Evolutionary conservation across 1,140 invertebrate genomes (phyloP).

Genomic region (Rhyzopertha dominica): DNA sequence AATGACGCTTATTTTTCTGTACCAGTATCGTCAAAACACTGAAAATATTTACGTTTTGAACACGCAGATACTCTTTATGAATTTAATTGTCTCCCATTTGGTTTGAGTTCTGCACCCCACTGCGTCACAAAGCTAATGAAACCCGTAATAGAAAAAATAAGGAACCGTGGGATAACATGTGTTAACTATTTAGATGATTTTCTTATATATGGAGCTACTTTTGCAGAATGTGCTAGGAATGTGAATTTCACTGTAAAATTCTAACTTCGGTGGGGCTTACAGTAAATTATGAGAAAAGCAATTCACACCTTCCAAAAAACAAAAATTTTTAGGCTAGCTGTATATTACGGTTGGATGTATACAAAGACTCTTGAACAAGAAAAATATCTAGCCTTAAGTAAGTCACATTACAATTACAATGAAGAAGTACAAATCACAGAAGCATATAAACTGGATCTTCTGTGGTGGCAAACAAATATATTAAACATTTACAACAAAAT

Average conservation of each 20-base stretch:
- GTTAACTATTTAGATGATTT: conserved; percentile 37
- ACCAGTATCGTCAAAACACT: too few relatives aligned
- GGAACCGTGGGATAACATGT: conserved; percentile 15
- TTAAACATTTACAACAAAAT: conserved; percentile 17
- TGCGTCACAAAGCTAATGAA: conserved; percentile 31
- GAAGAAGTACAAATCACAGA: not conserved
- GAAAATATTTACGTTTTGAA: conserved; percentile 33
- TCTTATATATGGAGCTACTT: conserved; percentile 23
- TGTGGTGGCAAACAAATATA: conserved; percentile 33
- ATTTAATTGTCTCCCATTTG: conserved; percentile 27
- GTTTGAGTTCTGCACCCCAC: conserved; percentile 18
- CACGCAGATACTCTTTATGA: conserved; percentile 23
- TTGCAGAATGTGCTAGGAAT: conserved; percentile 10
- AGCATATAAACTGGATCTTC: conserved; percentile 18
- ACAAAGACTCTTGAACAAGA: conserved; percentile 27
- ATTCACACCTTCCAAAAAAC: conserved; percentile 15
- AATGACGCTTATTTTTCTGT: conserved; percentile 27
- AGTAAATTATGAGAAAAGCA: conserved; percentile 28
- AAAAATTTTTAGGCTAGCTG: conserved; percentile 26
- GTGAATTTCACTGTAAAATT: not conserved
- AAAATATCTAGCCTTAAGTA: conserved; percentile 13
- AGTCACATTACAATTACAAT: conserved; percentile 11
- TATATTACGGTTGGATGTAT: conserved; percentile 28
- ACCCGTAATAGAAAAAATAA: conserved; percentile 16
- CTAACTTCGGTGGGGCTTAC: conserved; percentile 14